A percentile compares a stretch with the other conserved stretches of the same genome.
phyloP scores from a whole-genome alignment of 92 coral and sea anemone genomes.

The Palythoa caribaeorum region DNA sequence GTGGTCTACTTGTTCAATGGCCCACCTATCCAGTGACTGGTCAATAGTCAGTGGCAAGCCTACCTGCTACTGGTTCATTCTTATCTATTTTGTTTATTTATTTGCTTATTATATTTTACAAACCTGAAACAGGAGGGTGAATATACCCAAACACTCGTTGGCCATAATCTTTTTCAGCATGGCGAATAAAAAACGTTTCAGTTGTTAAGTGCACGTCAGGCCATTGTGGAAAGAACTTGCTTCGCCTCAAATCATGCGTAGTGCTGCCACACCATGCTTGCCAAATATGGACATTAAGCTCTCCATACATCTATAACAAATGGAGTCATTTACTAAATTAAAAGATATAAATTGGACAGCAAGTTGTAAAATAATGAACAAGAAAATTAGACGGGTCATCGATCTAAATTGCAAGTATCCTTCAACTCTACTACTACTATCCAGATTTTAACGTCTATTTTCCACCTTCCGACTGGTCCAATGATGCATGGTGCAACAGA shows the following conservation, averaged over 20 bases:
- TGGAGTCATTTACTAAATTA: neutral
- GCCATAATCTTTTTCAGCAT: constrained; percentile 84
- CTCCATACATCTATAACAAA: constrained; percentile 79
- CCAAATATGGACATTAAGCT: constrained; percentile 95
- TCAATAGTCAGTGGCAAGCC: too few relatives aligned
- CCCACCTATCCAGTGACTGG: too few relatives aligned
- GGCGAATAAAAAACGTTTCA: constrained; percentile 71
- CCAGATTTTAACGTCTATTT: too few relatives aligned
- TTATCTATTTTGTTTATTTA: neutral
- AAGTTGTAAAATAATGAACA: too few relatives aligned
- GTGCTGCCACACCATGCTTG: constrained; percentile 99
- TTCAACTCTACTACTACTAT: too few relatives aligned
- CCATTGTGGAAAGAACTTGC: constrained; percentile 88
- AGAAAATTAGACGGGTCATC: too few relatives aligned
- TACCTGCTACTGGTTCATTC: neutral
- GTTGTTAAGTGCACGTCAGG: constrained; percentile 90
- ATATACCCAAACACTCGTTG: constrained; percentile 94
- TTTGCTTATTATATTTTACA: neutral
- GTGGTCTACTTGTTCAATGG: too few relatives aligned
- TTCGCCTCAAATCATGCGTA: constrained; percentile 89
- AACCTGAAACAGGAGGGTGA: constrained; percentile 94
- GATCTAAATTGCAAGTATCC: too few relatives aligned
- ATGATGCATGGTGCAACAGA: too few relatives aligned
- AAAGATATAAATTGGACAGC: too few relatives aligned
- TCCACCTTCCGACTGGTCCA: too few relatives aligned